Percentiles rank a stretch among this genome's conserved stretches.
Conservation (phyloP, 2,888 invertebrate genomes). For the Drosophila lacicola region DNA sequence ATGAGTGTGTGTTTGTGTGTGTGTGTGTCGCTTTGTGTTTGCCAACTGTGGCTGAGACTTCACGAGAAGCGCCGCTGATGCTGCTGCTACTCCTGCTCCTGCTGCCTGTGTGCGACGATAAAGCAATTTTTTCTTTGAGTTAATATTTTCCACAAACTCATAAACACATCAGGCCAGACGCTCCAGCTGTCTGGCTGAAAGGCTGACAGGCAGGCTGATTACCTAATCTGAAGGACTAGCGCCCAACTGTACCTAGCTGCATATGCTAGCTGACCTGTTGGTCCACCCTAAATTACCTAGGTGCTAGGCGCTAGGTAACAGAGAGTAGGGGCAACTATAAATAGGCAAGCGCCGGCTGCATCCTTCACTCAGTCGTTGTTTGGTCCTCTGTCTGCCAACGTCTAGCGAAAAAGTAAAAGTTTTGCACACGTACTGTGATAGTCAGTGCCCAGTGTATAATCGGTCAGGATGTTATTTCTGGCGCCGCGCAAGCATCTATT, state of each 20-base stretch:
- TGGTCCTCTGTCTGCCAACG: constrained; percentile 28
- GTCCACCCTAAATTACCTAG: constrained; percentile 25
- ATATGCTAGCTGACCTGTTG: constrained; percentile 15
- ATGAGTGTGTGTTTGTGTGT: constrained; percentile 14
- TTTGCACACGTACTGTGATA: constrained; percentile 42
- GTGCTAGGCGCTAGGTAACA: constrained; percentile 13
- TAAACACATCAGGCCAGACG: constrained; percentile 52
- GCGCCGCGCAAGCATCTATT: constrained; percentile 75
- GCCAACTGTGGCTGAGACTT: constrained; percentile 32
- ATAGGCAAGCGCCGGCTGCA: constrained; percentile 11
- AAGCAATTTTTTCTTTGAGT: constrained; percentile 38
- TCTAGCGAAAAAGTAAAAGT: constrained; percentile 2
- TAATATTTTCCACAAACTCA: constrained; percentile 73
- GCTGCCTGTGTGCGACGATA: constrained; percentile 25
- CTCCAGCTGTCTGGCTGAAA: neutral
- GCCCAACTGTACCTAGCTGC: constrained; percentile 19
- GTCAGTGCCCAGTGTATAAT: constrained; percentile 45
- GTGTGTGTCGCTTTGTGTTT: constrained; percentile 21
- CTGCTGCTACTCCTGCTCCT: constrained; percentile 19
- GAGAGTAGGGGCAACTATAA: constrained; percentile 20
- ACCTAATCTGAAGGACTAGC: constrained; percentile 69
- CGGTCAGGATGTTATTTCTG: constrained; percentile 65
- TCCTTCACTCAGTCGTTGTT: constrained; percentile 63
- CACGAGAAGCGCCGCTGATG: constrained; percentile 34
- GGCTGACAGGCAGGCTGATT: constrained; percentile 38